Evolutionary conservation across 2,888 invertebrate species (phyloP).

Genomic region (Nemurella pictetii): DNA sequence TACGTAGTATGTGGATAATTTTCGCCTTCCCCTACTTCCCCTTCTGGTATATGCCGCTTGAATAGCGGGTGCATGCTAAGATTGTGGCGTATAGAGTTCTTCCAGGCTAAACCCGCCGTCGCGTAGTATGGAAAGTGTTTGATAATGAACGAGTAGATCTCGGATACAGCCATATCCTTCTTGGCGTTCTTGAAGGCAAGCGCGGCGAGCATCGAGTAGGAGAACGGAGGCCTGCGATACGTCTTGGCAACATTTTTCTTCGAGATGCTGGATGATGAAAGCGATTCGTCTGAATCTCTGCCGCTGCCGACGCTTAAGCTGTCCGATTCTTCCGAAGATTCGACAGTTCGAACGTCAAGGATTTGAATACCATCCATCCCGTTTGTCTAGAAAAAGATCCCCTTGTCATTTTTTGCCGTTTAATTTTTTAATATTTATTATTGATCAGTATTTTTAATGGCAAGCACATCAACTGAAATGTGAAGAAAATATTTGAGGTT

Average conservation of each 20-base stretch:
- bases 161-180: background rate
- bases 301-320: background rate
- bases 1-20: too few species aligned
- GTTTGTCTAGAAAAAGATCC: too few species aligned
- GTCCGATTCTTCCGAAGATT: background rate
- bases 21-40: too few species aligned
- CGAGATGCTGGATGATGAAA: background rate
- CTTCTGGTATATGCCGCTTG: too few species aligned
- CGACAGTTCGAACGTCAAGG: background rate
- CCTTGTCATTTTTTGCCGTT: too few species aligned
- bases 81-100: conserved; percentile 3
- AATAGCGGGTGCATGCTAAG: background rate
- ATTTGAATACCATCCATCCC: background rate
- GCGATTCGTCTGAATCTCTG: background rate
- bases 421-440: too few species aligned
- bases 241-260: background rate
- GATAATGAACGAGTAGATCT: background rate
- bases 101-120: background rate
- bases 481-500: background rate
- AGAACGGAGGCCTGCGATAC: background rate
- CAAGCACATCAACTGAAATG: too few species aligned
- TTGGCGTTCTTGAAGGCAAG: background rate
- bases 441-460: too few species aligned
- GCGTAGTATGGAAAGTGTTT: background rate
- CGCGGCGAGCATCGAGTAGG: background rate